phyloP scores from a whole-genome alignment of 2,888 invertebrate genomes.

The Volucella inanis region DNA sequence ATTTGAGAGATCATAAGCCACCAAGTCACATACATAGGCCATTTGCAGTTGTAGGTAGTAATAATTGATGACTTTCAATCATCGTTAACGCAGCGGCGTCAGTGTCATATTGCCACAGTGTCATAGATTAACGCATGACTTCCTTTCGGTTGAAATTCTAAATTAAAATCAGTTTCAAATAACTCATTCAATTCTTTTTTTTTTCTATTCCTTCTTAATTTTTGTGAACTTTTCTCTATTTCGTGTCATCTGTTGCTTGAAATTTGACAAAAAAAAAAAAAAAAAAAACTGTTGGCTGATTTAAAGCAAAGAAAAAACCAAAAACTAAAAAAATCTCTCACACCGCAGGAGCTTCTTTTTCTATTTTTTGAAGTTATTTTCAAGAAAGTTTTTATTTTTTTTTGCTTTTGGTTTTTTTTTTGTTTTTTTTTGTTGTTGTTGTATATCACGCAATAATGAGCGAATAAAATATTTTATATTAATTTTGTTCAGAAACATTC shows the following conservation, averaged over 20 bases:
- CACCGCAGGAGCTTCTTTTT: constrained; percentile 62
- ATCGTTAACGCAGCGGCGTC: constrained; percentile 66
- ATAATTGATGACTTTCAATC: constrained; percentile 62
- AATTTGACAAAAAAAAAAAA: background rate
- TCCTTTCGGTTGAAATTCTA: constrained; percentile 31
- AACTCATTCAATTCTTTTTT: constrained; percentile 32
- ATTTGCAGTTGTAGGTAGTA: constrained; percentile 68
- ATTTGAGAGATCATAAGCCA: constrained; percentile 64
- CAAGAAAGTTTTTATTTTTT: constrained; percentile 15
- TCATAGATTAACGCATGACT: constrained; percentile 39
- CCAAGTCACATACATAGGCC: constrained; percentile 37
- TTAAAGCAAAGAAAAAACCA: constrained; percentile 12
- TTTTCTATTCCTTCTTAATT: constrained; percentile 29
- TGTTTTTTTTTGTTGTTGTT: constrained; percentile 30
- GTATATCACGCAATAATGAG: constrained; percentile 61
- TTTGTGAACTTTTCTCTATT: constrained; percentile 24
- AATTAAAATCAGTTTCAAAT: constrained; percentile 15
- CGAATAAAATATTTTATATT: constrained; percentile 59
- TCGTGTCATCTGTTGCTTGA: constrained; percentile 34
- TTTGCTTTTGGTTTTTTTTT: constrained; percentile 34
- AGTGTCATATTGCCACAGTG: no score
- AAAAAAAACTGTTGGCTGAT: background rate
- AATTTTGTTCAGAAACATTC: constrained; percentile 74
- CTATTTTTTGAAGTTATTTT: constrained; percentile 3
- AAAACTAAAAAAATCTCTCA: constrained; percentile 46